Conservation (phyloP, 2,888 invertebrate species). For the Thymelicus acteon region DNA sequence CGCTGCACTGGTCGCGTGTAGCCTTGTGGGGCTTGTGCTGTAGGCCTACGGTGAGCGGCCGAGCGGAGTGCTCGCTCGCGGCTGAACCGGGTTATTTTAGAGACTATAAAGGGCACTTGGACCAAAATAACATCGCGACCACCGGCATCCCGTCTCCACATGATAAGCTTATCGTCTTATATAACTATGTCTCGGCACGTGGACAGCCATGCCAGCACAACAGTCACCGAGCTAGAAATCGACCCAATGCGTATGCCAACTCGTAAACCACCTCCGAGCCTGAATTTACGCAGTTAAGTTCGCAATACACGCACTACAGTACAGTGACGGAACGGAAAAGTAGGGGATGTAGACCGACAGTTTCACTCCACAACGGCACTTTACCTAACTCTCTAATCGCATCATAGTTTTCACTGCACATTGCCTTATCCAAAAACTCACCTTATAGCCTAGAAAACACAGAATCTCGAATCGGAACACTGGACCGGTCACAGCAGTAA, state of each 20-base stretch:
- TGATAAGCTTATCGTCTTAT: conserved; percentile 70
- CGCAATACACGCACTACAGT: conserved; percentile 46
- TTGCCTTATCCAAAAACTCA: conserved; percentile 50
- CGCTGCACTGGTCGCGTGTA: conserved; percentile 26
- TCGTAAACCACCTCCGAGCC: conserved; percentile 24
- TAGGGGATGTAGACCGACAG: conserved; percentile 47
- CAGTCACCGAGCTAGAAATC: conserved; percentile 40
- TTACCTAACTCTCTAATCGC: conserved; percentile 36
- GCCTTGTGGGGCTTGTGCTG: conserved; percentile 38
- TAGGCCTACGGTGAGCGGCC: conserved; percentile 44
- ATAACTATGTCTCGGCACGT: conserved; percentile 63
- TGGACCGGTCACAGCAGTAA: conserved; percentile 69
- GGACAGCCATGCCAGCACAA: conserved; percentile 47
- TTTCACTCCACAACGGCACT: conserved; percentile 42
- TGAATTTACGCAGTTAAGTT: conserved; percentile 61
- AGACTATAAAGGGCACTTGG: conserved; percentile 56
- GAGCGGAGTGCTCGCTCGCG: conserved; percentile 43
- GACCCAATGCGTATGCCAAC: conserved; percentile 36
- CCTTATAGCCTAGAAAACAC: conserved; percentile 72
- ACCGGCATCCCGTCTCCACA: conserved; percentile 43
- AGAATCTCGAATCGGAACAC: conserved; percentile 65
- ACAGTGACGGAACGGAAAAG: conserved; percentile 52
- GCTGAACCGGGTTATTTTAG: conserved; percentile 58
- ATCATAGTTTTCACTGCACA: neutral
- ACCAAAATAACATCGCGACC: conserved; percentile 56